Evolutionary conservation across 1,140 invertebrate genomes (phyloP).

Genomic region (Magallana gigas): DNA sequence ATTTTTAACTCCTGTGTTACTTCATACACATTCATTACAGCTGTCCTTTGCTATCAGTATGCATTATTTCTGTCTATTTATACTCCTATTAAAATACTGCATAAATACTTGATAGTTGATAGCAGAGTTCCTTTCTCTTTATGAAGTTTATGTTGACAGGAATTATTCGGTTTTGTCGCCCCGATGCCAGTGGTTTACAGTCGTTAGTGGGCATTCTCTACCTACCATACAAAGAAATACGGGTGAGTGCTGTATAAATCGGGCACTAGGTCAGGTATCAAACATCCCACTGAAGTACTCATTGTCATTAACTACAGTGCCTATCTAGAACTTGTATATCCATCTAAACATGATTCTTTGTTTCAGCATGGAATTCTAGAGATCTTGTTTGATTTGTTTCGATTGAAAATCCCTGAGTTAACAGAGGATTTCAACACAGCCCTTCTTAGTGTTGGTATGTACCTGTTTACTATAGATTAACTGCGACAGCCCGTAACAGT

Average conservation of each 20-base stretch:
- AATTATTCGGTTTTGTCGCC: conserved; percentile 78
- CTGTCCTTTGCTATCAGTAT: too few relatives aligned
- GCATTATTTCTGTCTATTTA: too few relatives aligned
- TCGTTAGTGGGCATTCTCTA: conserved; percentile 93
- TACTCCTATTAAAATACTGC: too few relatives aligned
- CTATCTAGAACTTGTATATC: neutral
- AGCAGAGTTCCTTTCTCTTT: too few relatives aligned
- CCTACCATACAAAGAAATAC: conserved; percentile 91
- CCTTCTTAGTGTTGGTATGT: conserved; percentile 85
- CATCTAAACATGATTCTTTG: neutral
- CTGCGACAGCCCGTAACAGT: too few relatives aligned
- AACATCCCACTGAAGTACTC: neutral
- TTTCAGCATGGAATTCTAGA: conserved; percentile 92
- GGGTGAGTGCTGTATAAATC: conserved; percentile 81
- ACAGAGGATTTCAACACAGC: conserved; percentile 94
- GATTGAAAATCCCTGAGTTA: conserved; percentile 91
- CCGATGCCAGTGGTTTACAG: conserved; percentile 82
- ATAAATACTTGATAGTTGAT: too few relatives aligned
- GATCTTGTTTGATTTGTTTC: conserved; percentile 92
- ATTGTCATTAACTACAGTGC: neutral
- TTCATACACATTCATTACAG: too few relatives aligned
- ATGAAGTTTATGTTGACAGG: conserved; percentile 68
- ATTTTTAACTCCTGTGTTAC: too few relatives aligned
- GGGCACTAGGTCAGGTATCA: too few relatives aligned
- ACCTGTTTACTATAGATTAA: neutral